Evolutionary conservation across 2,888 invertebrate genomes (phyloP).

Genomic region (Neocrepidodera transversa): DNA sequence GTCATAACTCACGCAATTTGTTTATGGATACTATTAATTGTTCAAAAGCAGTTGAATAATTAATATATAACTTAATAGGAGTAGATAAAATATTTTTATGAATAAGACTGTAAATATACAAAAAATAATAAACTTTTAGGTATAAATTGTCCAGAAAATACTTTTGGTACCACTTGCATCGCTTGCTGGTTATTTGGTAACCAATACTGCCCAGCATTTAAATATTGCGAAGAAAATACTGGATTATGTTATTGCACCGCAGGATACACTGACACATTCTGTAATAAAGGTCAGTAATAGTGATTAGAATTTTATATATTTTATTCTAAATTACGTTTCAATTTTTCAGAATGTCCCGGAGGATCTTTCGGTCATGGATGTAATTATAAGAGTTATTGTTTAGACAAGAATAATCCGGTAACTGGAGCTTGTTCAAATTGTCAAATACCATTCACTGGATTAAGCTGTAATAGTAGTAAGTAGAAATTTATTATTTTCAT

Average conservation of each 20-base stretch:
- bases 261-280: conserved; percentile 38
- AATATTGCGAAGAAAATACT: conserved; percentile 15
- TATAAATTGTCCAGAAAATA: conserved; percentile 25
- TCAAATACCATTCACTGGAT: conserved; percentile 17
- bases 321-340: too few relatives aligned
- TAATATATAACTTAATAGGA: too few relatives aligned
- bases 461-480: conserved; percentile 36
- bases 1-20: too few relatives aligned
- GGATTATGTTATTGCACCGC: conserved; percentile 38
- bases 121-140: conserved; percentile 34
- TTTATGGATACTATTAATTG: too few relatives aligned
- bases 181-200: conserved; percentile 35
- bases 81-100: too few relatives aligned
- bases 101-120: too few relatives aligned
- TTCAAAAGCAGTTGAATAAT: too few relatives aligned
- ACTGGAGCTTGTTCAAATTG: conserved; percentile 31
- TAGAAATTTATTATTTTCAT: too few relatives aligned
- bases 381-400: conserved; percentile 43
- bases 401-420: conserved; percentile 4
- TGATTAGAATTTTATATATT: too few relatives aligned
- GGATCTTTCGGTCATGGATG: conserved; percentile 48
- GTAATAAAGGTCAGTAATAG: conserved; percentile 28
- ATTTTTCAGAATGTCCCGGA: conserved; percentile 39
- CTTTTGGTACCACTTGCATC: conserved; percentile 39
- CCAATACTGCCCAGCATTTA: conserved; percentile 33